Percentiles rank a stretch among this genome's conserved stretches.
Conservation (phyloP, 2,888 invertebrate species). For the Ligdia adustata region DNA sequence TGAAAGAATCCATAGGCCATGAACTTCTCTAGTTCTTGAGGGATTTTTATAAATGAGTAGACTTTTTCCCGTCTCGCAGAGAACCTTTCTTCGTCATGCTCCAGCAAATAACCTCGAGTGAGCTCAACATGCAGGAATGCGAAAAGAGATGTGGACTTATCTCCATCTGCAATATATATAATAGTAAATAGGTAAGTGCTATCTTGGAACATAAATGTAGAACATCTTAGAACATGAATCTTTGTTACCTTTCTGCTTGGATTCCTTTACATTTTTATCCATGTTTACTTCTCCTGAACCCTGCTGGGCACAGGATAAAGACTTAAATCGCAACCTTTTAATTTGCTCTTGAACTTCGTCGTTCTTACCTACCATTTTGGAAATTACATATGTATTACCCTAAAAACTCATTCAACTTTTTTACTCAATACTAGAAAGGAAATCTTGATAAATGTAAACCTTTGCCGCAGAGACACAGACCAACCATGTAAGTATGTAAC, state of each 20-base stretch:
- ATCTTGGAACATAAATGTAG: neutral
- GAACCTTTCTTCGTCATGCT: conserved; percentile 97
- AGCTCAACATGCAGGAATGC: conserved; percentile 94
- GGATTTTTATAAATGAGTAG: conserved; percentile 98
- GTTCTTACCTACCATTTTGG: conserved; percentile 62
- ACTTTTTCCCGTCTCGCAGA: conserved; percentile 97
- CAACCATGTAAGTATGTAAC: too few relatives aligned
- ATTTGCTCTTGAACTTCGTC: conserved; percentile 71
- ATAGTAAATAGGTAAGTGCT: neutral
- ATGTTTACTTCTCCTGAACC: conserved; percentile 58
- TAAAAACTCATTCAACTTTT: neutral
- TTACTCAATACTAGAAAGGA: neutral
- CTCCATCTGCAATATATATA: conserved; percentile 59
- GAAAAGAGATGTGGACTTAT: conserved; percentile 76
- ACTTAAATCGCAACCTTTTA: conserved; percentile 76
- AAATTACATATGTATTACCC: neutral
- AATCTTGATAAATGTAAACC: neutral
- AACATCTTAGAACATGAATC: neutral
- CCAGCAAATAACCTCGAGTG: conserved; percentile 95
- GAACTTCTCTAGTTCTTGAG: conserved; percentile 95
- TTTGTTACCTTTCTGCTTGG: conserved; percentile 61
- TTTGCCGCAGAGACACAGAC: conserved; percentile 1
- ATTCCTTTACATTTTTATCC: conserved; percentile 63
- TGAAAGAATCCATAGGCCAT: conserved; percentile 97
- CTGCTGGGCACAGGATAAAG: conserved; percentile 62